Percentiles rank a stretch among this genome's conserved stretches.
Evolutionary conservation across 2,797 vertebrate species (phyloP).

Genomic region (Galaxias olidus): DNA sequence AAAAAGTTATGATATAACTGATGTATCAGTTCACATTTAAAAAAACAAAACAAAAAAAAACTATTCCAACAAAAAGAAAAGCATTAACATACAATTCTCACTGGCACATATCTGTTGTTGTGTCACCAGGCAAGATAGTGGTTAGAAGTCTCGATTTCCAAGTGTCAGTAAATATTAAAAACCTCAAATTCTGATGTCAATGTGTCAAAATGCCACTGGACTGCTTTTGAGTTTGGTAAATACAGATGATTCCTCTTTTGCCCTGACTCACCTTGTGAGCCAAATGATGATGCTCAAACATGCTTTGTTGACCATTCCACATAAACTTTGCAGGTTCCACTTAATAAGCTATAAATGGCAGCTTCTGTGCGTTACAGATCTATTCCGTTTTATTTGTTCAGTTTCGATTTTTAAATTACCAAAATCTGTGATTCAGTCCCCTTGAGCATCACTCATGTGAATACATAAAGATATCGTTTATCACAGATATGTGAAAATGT

Average conservation of each 20-base stretch:
- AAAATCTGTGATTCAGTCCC: slow-evolving; percentile 34
- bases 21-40: slow-evolving; percentile 20
- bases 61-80: not conserved
- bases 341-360: slow-evolving; percentile 68
- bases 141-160: too few relatives aligned
- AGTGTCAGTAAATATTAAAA: too few relatives aligned
- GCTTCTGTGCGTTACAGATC: slow-evolving; percentile 47
- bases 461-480: slow-evolving; percentile 12
- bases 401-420: slow-evolving; percentile 45
- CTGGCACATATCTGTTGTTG: not conserved
- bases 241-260: not conserved
- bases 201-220: too few relatives aligned
- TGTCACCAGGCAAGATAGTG: not conserved
- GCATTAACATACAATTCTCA: not conserved
- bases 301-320: slow-evolving; percentile 14
- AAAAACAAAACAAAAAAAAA: slow-evolving; percentile 8
- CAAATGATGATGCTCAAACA: slow-evolving; percentile 23
- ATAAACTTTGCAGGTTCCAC: slow-evolving; percentile 40
- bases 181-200: too few relatives aligned
- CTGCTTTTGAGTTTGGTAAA: too few relatives aligned
- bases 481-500: slow-evolving; percentile 46
- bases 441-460: slow-evolving; percentile 40
- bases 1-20: slow-evolving; percentile 21
- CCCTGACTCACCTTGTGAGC: not conserved
- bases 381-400: slow-evolving; percentile 38